These are phyloP conservation scores for Hafferia zeledoni DNA, from an alignment of 2,797 vertebrate species.

Conservation along the genomic window DNA sequence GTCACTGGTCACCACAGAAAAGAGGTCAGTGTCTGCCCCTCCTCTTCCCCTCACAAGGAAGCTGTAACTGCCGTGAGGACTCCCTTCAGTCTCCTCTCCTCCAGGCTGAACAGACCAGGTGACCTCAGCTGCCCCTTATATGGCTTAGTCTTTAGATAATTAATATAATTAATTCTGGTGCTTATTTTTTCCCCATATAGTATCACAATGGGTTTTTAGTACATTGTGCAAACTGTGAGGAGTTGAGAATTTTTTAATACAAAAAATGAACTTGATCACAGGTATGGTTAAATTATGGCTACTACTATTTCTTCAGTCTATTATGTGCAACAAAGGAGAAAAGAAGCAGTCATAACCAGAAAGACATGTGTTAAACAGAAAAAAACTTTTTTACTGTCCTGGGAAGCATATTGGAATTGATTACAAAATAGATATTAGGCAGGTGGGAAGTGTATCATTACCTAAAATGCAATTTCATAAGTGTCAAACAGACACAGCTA, in stretches of 20 bases:
- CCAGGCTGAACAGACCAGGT: neutral
- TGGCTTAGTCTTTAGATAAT: neutral
- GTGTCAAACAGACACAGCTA: neutral
- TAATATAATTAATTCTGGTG: neutral
- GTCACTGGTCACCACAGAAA: too few species aligned
- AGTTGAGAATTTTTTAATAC: neutral
- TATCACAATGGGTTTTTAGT: neutral
- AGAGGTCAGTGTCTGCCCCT: neutral
- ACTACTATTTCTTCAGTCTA: neutral
- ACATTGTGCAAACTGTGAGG: neutral
- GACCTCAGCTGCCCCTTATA: neutral
- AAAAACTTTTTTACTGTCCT: neutral
- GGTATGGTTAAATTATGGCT: neutral
- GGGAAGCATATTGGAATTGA: conserved; percentile 40
- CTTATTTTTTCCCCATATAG: neutral
- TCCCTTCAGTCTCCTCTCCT: neutral
- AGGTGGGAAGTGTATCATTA: conserved; percentile 40
- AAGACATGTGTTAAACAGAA: neutral
- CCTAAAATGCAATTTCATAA: conserved; percentile 45
- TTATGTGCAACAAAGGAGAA: neutral
- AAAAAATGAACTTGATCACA: neutral
- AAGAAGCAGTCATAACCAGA: neutral
- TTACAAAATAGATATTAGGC: conserved; percentile 23
- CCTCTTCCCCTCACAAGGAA: neutral
- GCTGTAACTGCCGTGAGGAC: rapidly evolving